These are phyloP conservation scores for Euwallacea similis DNA, from an alignment of 1,140 invertebrate genomes.

Conservation along the genomic window DNA sequence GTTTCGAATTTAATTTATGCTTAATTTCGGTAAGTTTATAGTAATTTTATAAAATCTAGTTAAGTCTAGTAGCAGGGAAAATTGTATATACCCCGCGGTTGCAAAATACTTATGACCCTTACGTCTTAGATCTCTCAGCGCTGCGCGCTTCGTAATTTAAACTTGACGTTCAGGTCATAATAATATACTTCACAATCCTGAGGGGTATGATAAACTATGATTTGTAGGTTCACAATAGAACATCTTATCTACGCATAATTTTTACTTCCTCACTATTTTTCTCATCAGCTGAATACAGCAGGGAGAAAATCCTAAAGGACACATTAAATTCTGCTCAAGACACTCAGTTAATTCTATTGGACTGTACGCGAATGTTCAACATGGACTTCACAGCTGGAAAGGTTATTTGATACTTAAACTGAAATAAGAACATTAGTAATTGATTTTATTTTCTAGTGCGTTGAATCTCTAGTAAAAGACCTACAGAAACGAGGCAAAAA, in stretches of 20 bases:
- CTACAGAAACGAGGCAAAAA: slow-evolving; percentile 40
- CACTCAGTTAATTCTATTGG: slow-evolving; percentile 56
- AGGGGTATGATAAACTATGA: slow-evolving; percentile 6
- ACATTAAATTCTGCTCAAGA: slow-evolving; percentile 44
- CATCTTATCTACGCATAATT: slow-evolving; percentile 58
- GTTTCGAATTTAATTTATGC: too few species aligned
- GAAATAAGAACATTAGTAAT: background rate
- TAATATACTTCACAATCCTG: slow-evolving; percentile 8
- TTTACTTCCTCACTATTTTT: slow-evolving; percentile 64
- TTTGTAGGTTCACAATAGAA: slow-evolving; percentile 51
- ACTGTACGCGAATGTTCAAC: slow-evolving; percentile 58
- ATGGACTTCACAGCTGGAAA: slow-evolving; percentile 63
- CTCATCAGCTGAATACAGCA: slow-evolving; percentile 64
- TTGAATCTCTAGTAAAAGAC: slow-evolving; percentile 41
- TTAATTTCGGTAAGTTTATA: too few species aligned
- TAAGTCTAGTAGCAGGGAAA: too few species aligned
- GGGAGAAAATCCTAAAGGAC: slow-evolving; percentile 59
- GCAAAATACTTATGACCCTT: background rate
- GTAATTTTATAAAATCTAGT: too few species aligned
- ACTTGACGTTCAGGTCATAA: too few species aligned
- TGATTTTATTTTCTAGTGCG: slow-evolving; percentile 36
- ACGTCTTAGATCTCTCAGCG: too few species aligned
- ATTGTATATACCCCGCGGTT: background rate
- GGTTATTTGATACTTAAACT: slow-evolving; percentile 49
- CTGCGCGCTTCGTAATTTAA: too few species aligned